Evolutionary conservation across 2,797 vertebrate genomes (phyloP).

Genomic region (Petrocephalus schoutedeni): DNA sequence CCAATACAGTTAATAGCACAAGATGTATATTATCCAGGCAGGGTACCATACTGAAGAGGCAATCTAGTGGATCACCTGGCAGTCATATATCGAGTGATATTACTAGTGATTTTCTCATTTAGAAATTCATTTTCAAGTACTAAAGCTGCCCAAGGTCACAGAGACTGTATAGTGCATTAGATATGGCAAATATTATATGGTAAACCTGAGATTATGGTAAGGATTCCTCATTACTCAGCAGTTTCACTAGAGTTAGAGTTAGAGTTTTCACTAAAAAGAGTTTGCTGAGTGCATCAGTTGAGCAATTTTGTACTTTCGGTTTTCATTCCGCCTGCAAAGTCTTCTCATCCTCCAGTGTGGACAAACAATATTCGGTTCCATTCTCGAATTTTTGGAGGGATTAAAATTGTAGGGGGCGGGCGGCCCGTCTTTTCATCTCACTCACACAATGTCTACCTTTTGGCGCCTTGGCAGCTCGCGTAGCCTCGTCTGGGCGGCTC

Average conservation of each 20-base stretch:
- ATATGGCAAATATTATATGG: background rate
- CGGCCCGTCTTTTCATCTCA: slow-evolving; percentile 52
- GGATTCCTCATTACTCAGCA: background rate
- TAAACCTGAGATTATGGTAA: background rate
- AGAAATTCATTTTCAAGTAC: background rate
- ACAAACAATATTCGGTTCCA: slow-evolving; percentile 58
- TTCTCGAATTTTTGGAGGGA: slow-evolving; percentile 58
- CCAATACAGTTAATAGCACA: background rate
- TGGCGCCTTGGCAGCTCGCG: slow-evolving; percentile 10
- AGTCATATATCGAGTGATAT: background rate
- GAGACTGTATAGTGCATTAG: background rate
- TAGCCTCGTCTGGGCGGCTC: slow-evolving; percentile 41
- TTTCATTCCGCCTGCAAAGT: background rate
- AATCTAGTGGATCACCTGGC: background rate
- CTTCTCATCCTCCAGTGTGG: slow-evolving; percentile 1
- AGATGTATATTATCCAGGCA: background rate
- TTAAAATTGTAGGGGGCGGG: slow-evolving; percentile 42
- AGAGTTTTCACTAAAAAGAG: no score
- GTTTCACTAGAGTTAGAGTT: no score
- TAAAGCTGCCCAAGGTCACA: background rate
- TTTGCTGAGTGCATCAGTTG: background rate
- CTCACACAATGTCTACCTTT: slow-evolving; percentile 54
- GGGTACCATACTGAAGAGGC: background rate
- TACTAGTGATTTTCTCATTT: background rate
- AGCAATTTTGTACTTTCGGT: background rate